Conservation (phyloP, 2,113 vertebrate genomes). For the Ochotona curzoniae region DNA sequence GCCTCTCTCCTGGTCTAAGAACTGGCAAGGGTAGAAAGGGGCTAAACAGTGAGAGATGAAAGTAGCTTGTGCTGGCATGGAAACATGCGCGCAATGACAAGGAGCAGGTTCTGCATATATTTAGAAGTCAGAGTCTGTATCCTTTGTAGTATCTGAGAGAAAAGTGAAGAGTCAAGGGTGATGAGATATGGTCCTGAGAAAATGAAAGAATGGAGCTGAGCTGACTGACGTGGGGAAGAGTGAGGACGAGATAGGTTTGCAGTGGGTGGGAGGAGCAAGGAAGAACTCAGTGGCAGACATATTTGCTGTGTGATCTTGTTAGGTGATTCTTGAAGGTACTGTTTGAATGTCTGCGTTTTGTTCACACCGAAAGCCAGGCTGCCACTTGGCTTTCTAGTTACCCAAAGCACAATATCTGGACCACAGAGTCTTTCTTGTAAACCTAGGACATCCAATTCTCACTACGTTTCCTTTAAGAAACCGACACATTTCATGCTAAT, state of each 20-base stretch:
- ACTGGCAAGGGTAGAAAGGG: neutral
- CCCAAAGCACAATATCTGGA: neutral
- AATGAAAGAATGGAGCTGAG: neutral
- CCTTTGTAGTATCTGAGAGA: neutral
- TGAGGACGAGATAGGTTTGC: neutral
- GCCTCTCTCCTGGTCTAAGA: neutral
- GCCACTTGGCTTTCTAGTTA: neutral
- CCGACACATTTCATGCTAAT: neutral
- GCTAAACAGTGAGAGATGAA: neutral
- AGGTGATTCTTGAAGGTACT: neutral
- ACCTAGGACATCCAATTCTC: neutral
- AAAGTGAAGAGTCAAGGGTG: neutral
- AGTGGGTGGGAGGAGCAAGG: neutral
- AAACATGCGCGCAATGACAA: neutral
- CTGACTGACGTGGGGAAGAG: neutral
- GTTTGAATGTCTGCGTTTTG: neutral
- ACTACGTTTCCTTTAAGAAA: conserved; percentile 25
- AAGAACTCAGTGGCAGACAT: neutral
- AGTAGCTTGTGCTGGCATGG: neutral
- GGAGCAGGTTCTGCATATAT: neutral
- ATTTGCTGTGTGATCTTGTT: neutral
- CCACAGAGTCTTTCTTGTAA: neutral
- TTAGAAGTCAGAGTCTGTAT: neutral
- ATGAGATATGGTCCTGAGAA: neutral
- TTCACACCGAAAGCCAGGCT: neutral